A percentile compares a stretch with the other conserved stretches of the same genome.
These are phyloP conservation scores for Charadrius vociferus DNA, from an alignment of 2,113 vertebrate species.

Conservation along the genomic window DNA sequence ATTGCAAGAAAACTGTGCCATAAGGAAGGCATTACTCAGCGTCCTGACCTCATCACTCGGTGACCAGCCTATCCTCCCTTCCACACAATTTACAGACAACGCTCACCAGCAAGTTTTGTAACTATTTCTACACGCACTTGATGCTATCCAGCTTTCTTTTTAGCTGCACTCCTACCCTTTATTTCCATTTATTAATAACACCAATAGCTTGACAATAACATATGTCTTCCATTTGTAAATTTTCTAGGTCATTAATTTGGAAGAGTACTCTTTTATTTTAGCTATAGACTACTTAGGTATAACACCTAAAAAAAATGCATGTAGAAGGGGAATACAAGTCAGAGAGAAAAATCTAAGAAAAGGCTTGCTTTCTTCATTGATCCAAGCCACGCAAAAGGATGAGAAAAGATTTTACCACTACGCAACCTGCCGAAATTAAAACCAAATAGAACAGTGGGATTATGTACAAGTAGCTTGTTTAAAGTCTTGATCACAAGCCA, in stretches of 20 bases:
- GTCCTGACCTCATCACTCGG: background rate
- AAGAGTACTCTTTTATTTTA: background rate
- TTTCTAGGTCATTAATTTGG: background rate
- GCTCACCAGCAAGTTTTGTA: background rate
- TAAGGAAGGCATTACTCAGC: background rate
- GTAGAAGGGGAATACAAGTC: background rate
- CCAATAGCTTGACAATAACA: background rate
- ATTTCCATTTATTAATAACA: background rate
- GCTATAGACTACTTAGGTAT: background rate
- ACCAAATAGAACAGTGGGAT: background rate
- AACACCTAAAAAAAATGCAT: background rate
- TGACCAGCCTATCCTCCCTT: background rate
- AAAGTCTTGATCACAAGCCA: background rate
- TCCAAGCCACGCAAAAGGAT: background rate
- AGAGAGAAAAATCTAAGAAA: background rate
- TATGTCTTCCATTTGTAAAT: background rate
- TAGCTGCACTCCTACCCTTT: background rate
- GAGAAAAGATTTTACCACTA: background rate
- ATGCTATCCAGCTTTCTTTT: background rate
- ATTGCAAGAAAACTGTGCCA: background rate
- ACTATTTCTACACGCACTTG: background rate
- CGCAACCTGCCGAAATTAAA: background rate
- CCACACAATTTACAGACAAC: background rate
- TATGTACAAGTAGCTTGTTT: background rate
- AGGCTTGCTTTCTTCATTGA: background rate